Base-by-base conservation (phyloP, 1,140 invertebrate species). In the honey bee (Apis mellifera) region DNA sequence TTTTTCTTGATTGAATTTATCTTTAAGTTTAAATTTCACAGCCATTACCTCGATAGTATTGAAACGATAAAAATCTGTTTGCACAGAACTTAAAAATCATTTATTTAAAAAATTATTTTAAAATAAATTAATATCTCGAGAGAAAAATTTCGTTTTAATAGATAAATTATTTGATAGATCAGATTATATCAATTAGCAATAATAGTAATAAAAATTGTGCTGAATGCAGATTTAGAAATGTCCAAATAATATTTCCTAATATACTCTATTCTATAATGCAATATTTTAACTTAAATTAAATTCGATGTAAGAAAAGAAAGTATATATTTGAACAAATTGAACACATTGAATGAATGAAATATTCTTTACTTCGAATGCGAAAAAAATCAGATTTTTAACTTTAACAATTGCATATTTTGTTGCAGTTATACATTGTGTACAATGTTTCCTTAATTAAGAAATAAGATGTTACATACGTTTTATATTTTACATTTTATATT, bases 401-500 rank as follows among this genome's bases (percentile, higher is more conserved):
- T 42, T 42, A 42, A 42, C 32, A 42, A 42, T 42, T 42, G 5
- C 32, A 42, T 42, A 42, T 42, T 42, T 7, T 42, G 0, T 42
- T 64, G 2, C 13, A 64, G 17, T 32, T 15, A 48, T 32, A 32
- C 3, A 26, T 32, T 57, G 21, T 57, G 17, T 57, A 21, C 17
- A 7, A 55, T 15, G 17, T 72, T 72, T 72, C 9, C 2, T 32
- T 26, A 26, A 72, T 13, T 26, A 26, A 59, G 68, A 12, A 48
- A 15, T 79, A n/a, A 57, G 32, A 52, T 68, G 66, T 42, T 76
- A 50, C 50, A 17, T 55, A 59, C 65, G 15, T 50, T 68, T 76
- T 57, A 65, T 84, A 23, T 65, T 64, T 32, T 52, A 4, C 75
- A 15, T 70, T 69, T 68, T 42, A 42, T 42, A 69, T 73, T 50